Percentiles rank a stretch among this genome's conserved stretches.
phyloP scores from a whole-genome alignment of 2,797 vertebrate genomes.

The Gorsachius magnificus region DNA sequence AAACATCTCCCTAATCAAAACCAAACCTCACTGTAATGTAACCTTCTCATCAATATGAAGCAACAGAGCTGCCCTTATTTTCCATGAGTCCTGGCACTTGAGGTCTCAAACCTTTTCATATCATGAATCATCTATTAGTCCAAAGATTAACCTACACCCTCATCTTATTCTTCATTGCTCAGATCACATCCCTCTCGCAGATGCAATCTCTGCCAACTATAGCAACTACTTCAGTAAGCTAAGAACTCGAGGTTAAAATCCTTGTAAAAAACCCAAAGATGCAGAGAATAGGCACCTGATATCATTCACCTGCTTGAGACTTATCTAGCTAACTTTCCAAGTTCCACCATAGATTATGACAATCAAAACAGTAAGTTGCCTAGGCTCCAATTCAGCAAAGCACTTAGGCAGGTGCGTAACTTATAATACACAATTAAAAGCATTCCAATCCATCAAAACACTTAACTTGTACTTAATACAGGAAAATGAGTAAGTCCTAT shows the following conservation, averaged over 20 bases:
- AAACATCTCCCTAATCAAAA: background rate
- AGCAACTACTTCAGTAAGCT: background rate
- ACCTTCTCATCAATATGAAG: background rate
- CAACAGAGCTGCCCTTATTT: background rate
- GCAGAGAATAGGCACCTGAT: background rate
- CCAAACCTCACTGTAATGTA: background rate
- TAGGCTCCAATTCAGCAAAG: background rate
- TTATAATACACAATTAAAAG: slow-evolving; percentile 7
- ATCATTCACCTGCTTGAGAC: background rate
- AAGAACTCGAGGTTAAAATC: background rate
- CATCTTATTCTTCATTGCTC: background rate
- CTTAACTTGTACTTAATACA: background rate
- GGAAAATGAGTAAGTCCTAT: background rate
- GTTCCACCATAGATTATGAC: background rate
- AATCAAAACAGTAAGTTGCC: background rate
- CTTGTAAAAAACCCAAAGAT: background rate
- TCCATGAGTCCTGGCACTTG: background rate
- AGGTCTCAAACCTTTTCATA: background rate
- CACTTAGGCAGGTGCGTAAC: background rate
- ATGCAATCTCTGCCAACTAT: background rate
- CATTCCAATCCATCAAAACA: slow-evolving; percentile 2
- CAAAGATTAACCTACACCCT: background rate
- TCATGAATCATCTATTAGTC: background rate
- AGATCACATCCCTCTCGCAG: background rate
- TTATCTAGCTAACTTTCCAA: background rate